Evolutionary conservation across 2,797 vertebrate genomes (phyloP), one percentile per base, ranked within the genome.

Genomic region (Coracias cyanogaster): DNA sequence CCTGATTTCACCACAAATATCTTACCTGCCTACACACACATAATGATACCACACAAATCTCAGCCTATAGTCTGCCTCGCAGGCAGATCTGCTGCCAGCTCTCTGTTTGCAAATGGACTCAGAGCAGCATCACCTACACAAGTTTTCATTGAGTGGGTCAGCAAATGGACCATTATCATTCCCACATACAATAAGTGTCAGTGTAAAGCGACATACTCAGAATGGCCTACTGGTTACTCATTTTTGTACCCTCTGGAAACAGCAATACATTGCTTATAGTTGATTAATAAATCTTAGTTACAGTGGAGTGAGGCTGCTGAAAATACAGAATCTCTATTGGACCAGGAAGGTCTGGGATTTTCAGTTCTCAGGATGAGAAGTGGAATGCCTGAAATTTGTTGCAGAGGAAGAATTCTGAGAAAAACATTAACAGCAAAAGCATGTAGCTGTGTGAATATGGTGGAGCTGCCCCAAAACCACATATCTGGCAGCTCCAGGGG

Each of bases 51-150:
- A 35, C 89, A 41, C n/a, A 58, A 79, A 61, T 73, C 78, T 54
- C 77, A 70, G 89, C n/a, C 62, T 52, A 46, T 1, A 51, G 73
- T 58, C 51, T 80, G 85, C 88, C 93, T 70, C 7, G 1, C 18
- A 62, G 82, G 60, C 13, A 10, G 25, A 80, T 16, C 67, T 91
- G 81, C 72, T 67, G 39, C 66, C 0, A 1, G 52, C 79, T 55
- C 67, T 51, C 21, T 90, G 70, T 76, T 92, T 90, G 94, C 86
- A 86, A 91, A 86, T 90, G 91, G 46, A 3, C 10, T 31, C n/a
- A 9, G 71, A 86, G 83, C 51, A 60, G 82, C 91, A 61, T 55
- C 93, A 89, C 85, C 91, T 77, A 82, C 77, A 64, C 66, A 28
- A 43, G 74, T 57, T 91, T 69, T 64, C 71, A 15, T 15, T 39